phyloP scores from a whole-genome alignment of 2,888 invertebrate species.

The Hoplodrina blanda region DNA sequence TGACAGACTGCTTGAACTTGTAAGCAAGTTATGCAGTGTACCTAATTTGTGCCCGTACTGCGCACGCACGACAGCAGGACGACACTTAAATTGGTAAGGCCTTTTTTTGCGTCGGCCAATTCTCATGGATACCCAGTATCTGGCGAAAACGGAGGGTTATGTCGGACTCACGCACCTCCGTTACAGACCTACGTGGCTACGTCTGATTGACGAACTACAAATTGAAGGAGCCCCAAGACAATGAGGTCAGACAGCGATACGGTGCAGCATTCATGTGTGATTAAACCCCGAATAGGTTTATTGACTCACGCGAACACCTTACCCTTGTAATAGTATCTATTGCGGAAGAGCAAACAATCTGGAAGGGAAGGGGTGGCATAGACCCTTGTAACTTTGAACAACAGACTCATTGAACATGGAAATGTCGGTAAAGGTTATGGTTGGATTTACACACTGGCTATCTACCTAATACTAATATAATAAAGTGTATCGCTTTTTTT shows the following conservation, averaged over 20 bases:
- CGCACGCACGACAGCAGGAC: too few relatives aligned
- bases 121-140: too few relatives aligned
- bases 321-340: constrained; percentile 29
- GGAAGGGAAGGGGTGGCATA: background rate
- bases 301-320: constrained; percentile 9
- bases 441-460: constrained; percentile 7
- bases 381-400: constrained; percentile 34
- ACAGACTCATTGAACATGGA: constrained; percentile 33
- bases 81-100: too few relatives aligned
- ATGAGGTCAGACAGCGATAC: background rate
- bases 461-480: background rate
- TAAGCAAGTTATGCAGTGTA: too few relatives aligned
- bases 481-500: too few relatives aligned
- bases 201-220: too few relatives aligned
- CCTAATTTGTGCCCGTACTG: too few relatives aligned
- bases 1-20: too few relatives aligned
- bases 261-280: constrained; percentile 2
- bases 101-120: too few relatives aligned
- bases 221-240: background rate
- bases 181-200: too few relatives aligned
- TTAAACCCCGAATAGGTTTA: constrained; percentile 7
- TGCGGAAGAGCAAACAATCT: constrained; percentile 40
- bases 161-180: too few relatives aligned
- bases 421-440: constrained; percentile 25
- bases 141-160: too few relatives aligned